Conservation (phyloP, 2,113 vertebrate genomes). For the Lophochroa leadbeateri region DNA sequence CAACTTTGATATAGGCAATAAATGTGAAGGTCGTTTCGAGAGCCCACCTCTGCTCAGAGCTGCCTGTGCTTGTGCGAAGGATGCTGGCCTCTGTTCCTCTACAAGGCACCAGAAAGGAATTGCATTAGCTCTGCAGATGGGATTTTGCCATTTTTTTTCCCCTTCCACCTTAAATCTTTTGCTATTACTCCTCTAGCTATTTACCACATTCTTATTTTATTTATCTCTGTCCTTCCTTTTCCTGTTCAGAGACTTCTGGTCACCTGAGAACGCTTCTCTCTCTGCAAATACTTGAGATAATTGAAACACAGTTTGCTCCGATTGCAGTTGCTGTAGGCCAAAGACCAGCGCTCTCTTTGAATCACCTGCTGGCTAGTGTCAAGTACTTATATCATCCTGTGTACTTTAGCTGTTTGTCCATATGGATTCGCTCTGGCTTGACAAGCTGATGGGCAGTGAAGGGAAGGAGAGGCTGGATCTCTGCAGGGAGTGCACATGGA, state of each 20-base stretch:
- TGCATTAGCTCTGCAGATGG: background rate
- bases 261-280: background rate
- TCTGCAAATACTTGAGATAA: background rate
- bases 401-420: slow-evolving; percentile 17
- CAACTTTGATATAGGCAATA: rapidly evolving
- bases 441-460: background rate
- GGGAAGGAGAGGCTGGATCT: background rate
- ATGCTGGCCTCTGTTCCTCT: background rate
- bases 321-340: background rate
- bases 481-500: background rate
- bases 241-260: background rate
- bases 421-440: slow-evolving; percentile 14
- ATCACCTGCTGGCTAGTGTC: background rate
- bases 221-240: background rate
- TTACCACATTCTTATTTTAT: background rate
- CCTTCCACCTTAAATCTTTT: background rate
- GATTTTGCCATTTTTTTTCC: background rate
- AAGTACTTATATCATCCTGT: background rate
- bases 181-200: background rate
- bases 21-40: background rate
- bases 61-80: background rate
- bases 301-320: background rate
- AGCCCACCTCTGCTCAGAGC: background rate
- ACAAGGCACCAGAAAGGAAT: background rate
- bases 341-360: background rate